Evolutionary conservation across 2,113 vertebrate species (phyloP), one percentile per base, ranked within the genome.

Genomic region (Electrona antarctica): DNA sequence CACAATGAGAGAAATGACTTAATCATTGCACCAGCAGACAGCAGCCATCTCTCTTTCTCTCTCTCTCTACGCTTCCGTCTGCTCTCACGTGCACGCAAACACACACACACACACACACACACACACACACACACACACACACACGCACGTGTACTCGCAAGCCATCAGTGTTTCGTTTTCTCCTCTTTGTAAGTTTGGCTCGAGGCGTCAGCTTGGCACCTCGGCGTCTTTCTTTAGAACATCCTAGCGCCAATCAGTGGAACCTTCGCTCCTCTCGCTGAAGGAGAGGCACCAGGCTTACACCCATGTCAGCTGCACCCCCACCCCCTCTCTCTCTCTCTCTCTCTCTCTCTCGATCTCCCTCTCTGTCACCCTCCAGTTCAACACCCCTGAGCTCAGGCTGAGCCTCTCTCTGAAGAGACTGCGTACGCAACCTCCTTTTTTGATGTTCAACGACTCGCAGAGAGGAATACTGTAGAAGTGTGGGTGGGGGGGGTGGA

Each of bases 391-490:
- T 7, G 69, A 69, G 76, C 80, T 64, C 67, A 63, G 68, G 60
- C 64, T 85, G 72, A 77, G 73, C 74, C 70, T 82, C 87, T 89
- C 78, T 89, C 78, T 88, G 76, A 82, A 87, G 83, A 88, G 79
- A 79, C 33, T 41, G 33, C 5, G 33, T 21, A 21, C 33, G 83
- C 78, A 73, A 73, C 73, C 80, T 84, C 81, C 74, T 86, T 83
- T 21, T 91, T 91, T 91, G 87, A 91, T 90, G 86, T 90, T 78
- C 33, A 84, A 86, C 85, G 89, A 74, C 77, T 87, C 74, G 79
- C 76, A 46, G 80, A 74, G 69, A 48, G 68, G 14, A 57, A 41
- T 7, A 2, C 21, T 21, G 21, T 21, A 60, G 78, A 77, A 75
- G 64, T 73, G 81, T 63, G 78, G 49, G 68, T 50, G 49, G 41